Evolutionary conservation across 2,113 vertebrate genomes (phyloP).

Genomic region (Cettia cetti): DNA sequence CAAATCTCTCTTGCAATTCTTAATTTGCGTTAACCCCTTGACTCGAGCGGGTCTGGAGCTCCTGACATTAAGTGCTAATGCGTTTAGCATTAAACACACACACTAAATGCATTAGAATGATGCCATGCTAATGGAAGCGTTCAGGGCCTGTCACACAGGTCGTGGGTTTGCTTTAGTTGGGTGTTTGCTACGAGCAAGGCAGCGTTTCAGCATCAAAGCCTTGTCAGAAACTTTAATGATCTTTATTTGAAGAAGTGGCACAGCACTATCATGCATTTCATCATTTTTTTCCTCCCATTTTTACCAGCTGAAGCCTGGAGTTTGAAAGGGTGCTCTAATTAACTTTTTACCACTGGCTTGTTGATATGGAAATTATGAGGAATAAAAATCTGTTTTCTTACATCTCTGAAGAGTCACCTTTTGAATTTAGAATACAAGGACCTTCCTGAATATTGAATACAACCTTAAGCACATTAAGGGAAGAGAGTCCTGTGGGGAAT

Average conservation of each 20-base stretch:
- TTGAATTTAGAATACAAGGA: not conserved
- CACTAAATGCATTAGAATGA: conserved; percentile 38
- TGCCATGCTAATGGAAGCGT: conserved; percentile 40
- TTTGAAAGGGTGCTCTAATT: not conserved
- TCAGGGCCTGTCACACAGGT: conserved; percentile 41
- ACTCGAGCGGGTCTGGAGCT: conserved; percentile 37
- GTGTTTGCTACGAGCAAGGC: conserved; percentile 9
- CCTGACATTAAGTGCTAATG: conserved; percentile 62
- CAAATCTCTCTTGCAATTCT: conserved; percentile 44
- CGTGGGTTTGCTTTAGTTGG: conserved; percentile 15
- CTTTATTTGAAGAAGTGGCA: not conserved
- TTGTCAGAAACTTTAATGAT: conserved; percentile 11
- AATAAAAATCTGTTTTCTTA: not conserved
- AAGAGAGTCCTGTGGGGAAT: not conserved
- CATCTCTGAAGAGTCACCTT: not conserved
- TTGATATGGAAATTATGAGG: not conserved
- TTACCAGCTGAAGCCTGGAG: not conserved
- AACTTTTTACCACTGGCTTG: not conserved
- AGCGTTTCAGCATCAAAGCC: not conserved
- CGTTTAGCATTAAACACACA: conserved; percentile 59
- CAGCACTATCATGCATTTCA: not conserved
- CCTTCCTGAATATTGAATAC: not conserved
- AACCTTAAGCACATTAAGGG: not conserved
- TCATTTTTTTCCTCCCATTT: not conserved
- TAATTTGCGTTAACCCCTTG: conserved; percentile 62